Percentiles rank a stretch among this genome's conserved stretches.
Evolutionary conservation across 2,888 invertebrate species (phyloP).

Genomic region (Chaetoderma sp.): DNA sequence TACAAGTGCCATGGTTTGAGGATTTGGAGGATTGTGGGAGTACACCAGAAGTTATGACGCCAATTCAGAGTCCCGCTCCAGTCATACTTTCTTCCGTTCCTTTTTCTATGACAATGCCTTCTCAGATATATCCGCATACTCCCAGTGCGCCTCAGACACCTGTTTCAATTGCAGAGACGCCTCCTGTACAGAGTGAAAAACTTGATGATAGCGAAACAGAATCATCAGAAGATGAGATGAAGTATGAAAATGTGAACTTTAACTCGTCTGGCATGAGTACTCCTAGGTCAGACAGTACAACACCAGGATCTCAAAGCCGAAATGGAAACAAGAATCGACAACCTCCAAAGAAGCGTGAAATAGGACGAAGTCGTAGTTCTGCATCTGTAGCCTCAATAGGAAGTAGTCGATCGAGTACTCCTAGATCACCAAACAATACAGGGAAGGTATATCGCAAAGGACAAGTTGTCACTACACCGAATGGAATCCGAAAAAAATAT

Average conservation of each 20-base stretch:
- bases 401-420: conserved; percentile 65
- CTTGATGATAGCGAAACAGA: conserved; percentile 29
- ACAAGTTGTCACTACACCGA: conserved; percentile 92
- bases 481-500: conserved; percentile 97
- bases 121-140: too few species aligned
- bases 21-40: conserved; percentile 76
- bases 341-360: conserved; percentile 59
- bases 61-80: conserved; percentile 32
- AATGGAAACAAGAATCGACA: conserved; percentile 48
- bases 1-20: conserved; percentile 97
- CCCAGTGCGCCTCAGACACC: neutral
- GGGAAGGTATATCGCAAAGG: conserved; percentile 80
- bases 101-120: conserved; percentile 19
- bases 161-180: conserved; percentile 18
- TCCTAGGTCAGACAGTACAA: conserved; percentile 84
- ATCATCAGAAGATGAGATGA: conserved; percentile 60
- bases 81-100: conserved; percentile 4
- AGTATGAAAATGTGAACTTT: conserved; percentile 57
- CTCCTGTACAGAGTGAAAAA: conserved; percentile 36
- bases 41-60: neutral
- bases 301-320: conserved; percentile 72
- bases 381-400: conserved; percentile 57
- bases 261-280: conserved; percentile 64
- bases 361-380: conserved; percentile 61
- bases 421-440: conserved; percentile 59